Base-by-base conservation (phyloP, 1,140 invertebrate genomes). In the Lineus longissimus region DNA sequence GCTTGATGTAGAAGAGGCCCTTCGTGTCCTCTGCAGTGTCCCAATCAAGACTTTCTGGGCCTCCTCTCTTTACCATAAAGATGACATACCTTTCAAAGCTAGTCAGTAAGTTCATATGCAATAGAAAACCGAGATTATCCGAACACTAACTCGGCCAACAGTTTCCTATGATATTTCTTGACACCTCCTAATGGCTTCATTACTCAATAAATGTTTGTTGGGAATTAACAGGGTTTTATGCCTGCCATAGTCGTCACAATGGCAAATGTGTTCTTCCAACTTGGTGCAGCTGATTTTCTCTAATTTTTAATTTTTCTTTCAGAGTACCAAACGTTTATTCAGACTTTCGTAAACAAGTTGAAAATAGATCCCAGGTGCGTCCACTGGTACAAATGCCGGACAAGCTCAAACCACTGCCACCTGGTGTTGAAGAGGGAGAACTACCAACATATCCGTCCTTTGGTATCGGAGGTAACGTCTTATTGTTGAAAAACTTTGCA, bases 261-360 rank as follows among this genome's bases (percentile, higher is more conserved):
- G n/a, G n/a, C n/a, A n/a, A n/a, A n/a, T n/a, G n/a, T n/a, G n/a
- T n/a, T n/a, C n/a, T n/a, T n/a, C n/a, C n/a, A n/a, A n/a, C n/a
- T n/a, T n/a, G n/a, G n/a, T n/a, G n/a, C n/a, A n/a, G n/a, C n/a
- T n/a, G n/a, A n/a, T n/a, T n/a, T n/a, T n/a, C n/a, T n/a, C n/a
- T n/a, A n/a, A n/a, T n/a, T n/a, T n/a, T n/a, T n/a, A n/a, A n/a
- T n/a, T n/a, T n/a, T n/a, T n/a, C n/a, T 41, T 68, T 17, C 58
- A 76, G 74, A 61, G 60, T 78, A 25, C 81, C 81, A 55, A 77
- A 83, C 71, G 74, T 80, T 1, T 83, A 81, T 62, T 81, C 81
- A 45, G 69, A 77, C 62, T 82, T 83, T 66, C 63, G 81, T n/a
- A 80, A 81, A 62, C 63, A 62, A 62, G 77, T 81, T 17, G 81